phyloP scores from a whole-genome alignment of 2,113 vertebrate species.

The Mionectes macconnelli region DNA sequence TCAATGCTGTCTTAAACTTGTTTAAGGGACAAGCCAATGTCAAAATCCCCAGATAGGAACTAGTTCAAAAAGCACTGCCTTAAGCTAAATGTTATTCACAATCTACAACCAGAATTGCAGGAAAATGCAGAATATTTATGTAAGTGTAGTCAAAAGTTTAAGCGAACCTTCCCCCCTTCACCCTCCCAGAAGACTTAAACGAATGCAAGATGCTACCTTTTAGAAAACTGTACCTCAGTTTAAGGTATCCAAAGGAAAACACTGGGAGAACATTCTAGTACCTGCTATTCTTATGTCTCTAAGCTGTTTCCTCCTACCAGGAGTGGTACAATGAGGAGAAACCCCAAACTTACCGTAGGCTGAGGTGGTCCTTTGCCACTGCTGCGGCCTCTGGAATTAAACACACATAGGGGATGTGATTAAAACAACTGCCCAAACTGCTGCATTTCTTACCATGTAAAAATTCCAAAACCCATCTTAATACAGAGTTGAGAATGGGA shows the following conservation, averaged over 20 bases:
- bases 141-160: neutral
- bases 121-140: neutral
- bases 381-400: conserved; percentile 90
- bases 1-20: neutral
- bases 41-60: neutral
- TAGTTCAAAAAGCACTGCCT: neutral
- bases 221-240: neutral
- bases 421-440: neutral
- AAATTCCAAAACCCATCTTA: neutral
- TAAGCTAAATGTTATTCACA: neutral
- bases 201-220: neutral
- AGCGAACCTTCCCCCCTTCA: neutral
- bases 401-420: neutral
- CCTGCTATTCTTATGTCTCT: neutral
- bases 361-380: conserved; percentile 89
- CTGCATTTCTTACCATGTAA: neutral
- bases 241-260: neutral
- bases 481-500: neutral
- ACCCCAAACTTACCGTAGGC: conserved; percentile 81
- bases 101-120: neutral
- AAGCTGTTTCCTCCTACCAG: neutral
- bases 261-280: neutral
- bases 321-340: neutral
- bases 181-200: neutral
- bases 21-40: neutral